Conservation (phyloP, 1,140 invertebrate genomes). For the Adelges cooleyi region DNA sequence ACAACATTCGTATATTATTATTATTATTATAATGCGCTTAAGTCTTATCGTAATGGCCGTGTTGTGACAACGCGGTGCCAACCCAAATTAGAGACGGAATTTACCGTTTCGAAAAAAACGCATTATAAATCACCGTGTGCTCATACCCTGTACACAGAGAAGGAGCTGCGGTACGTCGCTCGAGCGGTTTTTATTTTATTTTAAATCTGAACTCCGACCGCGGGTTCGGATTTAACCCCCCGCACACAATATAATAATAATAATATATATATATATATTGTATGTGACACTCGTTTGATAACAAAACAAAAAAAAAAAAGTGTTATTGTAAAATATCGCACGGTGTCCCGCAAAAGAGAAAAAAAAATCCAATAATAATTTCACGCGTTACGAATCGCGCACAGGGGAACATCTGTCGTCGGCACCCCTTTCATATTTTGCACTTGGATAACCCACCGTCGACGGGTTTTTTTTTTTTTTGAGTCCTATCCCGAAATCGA, state of each 20-base stretch:
- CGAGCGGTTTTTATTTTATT: constrained; percentile 3
- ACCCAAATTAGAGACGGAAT: constrained; percentile 15
- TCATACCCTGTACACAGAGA: not conserved
- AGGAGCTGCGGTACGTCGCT: not conserved
- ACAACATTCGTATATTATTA: not conserved
- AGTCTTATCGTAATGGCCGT: not conserved
- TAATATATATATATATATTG: not conserved
- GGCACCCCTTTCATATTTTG: constrained; percentile 7
- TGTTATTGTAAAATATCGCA: constrained; percentile 27
- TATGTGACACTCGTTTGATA: not conserved
- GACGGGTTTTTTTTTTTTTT: not conserved
- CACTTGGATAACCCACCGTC: no score
- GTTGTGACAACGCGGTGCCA: not conserved
- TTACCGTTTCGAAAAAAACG: constrained; percentile 4
- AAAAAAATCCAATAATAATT: constrained; percentile 19
- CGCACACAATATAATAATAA: no score
- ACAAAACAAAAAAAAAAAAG: not conserved
- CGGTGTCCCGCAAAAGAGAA: constrained; percentile 16
- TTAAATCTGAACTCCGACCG: constrained; percentile 1
- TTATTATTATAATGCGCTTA: not conserved
- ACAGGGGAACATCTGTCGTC: constrained; percentile 11
- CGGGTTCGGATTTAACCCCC: not conserved
- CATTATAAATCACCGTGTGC: not conserved
- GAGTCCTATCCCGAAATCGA: constrained; percentile 3
- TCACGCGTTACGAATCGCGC: constrained; percentile 26